phyloP scores from a whole-genome alignment of 2,113 vertebrate species.

The Pelmatolapia mariae region DNA sequence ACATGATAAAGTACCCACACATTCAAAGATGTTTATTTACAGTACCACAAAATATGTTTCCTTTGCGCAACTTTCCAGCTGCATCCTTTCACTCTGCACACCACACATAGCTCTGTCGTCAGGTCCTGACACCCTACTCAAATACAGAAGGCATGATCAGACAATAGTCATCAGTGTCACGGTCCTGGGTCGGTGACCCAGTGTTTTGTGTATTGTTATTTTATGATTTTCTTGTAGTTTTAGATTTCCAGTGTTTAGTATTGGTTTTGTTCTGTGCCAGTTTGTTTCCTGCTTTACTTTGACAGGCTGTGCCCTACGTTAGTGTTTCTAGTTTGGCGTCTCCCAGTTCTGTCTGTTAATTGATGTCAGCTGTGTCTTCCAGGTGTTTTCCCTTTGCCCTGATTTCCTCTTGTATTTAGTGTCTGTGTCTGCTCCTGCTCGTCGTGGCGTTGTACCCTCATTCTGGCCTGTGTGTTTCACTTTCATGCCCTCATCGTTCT shows the following conservation, averaged over 20 bases:
- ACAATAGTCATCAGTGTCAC: neutral
- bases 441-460: fast-evolving
- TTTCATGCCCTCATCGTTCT: neutral
- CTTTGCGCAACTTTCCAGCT: neutral
- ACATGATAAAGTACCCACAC: neutral
- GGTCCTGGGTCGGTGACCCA: neutral
- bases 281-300: neutral
- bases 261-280: neutral
- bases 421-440: neutral
- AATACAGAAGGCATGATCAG: neutral
- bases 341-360: neutral
- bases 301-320: neutral
- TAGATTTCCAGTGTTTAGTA: neutral
- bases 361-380: neutral
- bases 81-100: neutral
- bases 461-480: neutral
- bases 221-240: neutral
- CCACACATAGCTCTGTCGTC: no score
- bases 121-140: neutral
- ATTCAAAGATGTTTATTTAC: neutral
- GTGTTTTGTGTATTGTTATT: neutral
- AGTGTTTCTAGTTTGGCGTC: neutral
- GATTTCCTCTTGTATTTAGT: neutral
- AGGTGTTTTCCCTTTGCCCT: neutral
- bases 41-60: neutral